A percentile compares a stretch with the other conserved stretches of the same genome.
Conservation (phyloP, 2,113 vertebrate species). For the Crocuta crocuta region DNA sequence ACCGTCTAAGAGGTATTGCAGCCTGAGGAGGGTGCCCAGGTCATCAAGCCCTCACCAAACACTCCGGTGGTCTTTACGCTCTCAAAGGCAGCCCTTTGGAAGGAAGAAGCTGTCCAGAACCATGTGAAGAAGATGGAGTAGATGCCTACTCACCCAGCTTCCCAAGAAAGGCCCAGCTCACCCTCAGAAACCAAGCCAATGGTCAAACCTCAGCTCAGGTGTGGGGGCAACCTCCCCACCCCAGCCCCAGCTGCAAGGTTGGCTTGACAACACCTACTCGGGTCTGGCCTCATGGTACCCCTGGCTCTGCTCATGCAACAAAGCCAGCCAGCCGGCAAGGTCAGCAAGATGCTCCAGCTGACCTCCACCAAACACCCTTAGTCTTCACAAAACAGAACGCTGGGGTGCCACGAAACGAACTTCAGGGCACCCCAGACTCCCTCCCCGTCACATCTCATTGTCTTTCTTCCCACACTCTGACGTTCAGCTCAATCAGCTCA, state of each 20-base stretch:
- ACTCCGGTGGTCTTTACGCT: fast-evolving
- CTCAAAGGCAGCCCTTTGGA: not conserved
- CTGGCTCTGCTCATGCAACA: not conserved
- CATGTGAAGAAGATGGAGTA: not conserved
- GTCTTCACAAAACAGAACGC: not conserved
- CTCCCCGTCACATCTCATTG: not conserved
- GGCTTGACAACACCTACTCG: not conserved
- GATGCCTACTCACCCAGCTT: not conserved
- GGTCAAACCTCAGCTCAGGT: not conserved
- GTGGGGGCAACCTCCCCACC: not conserved
- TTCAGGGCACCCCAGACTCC: not conserved
- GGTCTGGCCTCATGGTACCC: not conserved
- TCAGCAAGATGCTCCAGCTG: not conserved
- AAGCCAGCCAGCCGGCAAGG: not conserved
- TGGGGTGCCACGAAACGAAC: not conserved
- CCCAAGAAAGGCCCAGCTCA: not conserved
- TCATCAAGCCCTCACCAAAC: not conserved
- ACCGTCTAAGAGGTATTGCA: not conserved
- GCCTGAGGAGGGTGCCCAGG: not conserved
- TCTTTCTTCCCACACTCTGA: not conserved
- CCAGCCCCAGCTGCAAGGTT: not conserved
- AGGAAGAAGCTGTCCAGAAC: not conserved
- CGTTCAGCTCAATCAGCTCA: not conserved
- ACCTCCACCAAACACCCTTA: not conserved
- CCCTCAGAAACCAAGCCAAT: not conserved